Conservation (phyloP, 1,140 invertebrate genomes). For the Anoplophora glabripennis region DNA sequence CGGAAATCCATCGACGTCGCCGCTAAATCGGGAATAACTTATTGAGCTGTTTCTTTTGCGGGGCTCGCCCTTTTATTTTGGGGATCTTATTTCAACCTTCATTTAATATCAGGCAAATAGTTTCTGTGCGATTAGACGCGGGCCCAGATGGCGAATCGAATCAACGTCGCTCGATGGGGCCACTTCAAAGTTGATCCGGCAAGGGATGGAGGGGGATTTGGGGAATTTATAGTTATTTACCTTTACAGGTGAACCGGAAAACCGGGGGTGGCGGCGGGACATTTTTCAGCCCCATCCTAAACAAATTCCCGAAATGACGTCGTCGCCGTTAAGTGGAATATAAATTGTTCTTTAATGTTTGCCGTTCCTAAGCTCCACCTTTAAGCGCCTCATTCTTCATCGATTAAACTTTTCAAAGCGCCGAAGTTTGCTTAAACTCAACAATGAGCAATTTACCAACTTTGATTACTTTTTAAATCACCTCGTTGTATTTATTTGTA, state of each 20-base stretch:
- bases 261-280: constrained; percentile 5
- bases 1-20: no score
- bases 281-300: constrained; percentile 21
- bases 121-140: constrained; percentile 32
- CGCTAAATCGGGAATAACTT: no score
- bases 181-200: constrained; percentile 28
- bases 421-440: constrained; percentile 23
- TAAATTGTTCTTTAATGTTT: constrained; percentile 18
- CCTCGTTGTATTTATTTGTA: constrained; percentile 25
- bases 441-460: constrained; percentile 33
- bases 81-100: constrained; percentile 31
- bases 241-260: constrained; percentile 20
- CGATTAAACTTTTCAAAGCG: constrained; percentile 27
- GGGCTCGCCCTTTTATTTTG: constrained; percentile 21
- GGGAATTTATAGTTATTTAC: constrained; percentile 32
- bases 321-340: constrained; percentile 9
- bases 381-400: constrained; percentile 25
- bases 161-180: constrained; percentile 32
- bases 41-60: no score
- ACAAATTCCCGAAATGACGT: constrained; percentile 21
- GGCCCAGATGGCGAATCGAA: constrained; percentile 28
- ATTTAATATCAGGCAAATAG: constrained; percentile 34
- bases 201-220: constrained; percentile 27
- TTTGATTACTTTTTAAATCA: constrained; percentile 34
- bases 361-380: constrained; percentile 11